Conservation (phyloP, 2,797 vertebrate species). For the Myripristis jacobus region DNA sequence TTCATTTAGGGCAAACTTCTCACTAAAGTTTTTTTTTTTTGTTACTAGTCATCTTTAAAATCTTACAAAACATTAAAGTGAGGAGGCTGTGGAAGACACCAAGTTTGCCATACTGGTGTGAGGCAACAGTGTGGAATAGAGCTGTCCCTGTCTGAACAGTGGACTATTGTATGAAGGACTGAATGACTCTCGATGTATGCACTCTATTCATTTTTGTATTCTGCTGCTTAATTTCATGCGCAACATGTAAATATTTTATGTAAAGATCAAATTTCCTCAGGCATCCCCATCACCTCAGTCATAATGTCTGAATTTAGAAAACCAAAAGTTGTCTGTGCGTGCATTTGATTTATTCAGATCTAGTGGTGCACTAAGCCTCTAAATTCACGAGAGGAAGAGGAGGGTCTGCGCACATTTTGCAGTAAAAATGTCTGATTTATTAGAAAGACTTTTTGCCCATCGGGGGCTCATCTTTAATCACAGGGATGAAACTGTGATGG, state of each 20-base stretch:
- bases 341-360: background rate
- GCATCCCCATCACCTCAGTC: background rate
- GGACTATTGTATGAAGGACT: too few relatives aligned
- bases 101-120: too few relatives aligned
- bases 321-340: background rate
- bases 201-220: background rate
- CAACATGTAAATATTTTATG: background rate
- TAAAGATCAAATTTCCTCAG: background rate
- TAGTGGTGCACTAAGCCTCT: background rate
- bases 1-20: too few relatives aligned
- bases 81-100: too few relatives aligned
- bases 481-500: background rate
- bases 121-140: too few relatives aligned
- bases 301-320: background rate
- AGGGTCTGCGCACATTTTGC: background rate
- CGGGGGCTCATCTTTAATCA: background rate
- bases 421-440: background rate
- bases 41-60: too few relatives aligned
- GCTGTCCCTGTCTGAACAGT: too few relatives aligned
- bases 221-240: too few relatives aligned
- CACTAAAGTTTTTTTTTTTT: too few relatives aligned
- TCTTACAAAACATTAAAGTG: too few relatives aligned
- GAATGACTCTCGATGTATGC: background rate
- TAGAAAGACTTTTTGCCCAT: background rate
- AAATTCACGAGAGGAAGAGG: background rate